Evolutionary conservation across 2,113 vertebrate genomes (phyloP).

Genomic region (Aphyosemion australe): DNA sequence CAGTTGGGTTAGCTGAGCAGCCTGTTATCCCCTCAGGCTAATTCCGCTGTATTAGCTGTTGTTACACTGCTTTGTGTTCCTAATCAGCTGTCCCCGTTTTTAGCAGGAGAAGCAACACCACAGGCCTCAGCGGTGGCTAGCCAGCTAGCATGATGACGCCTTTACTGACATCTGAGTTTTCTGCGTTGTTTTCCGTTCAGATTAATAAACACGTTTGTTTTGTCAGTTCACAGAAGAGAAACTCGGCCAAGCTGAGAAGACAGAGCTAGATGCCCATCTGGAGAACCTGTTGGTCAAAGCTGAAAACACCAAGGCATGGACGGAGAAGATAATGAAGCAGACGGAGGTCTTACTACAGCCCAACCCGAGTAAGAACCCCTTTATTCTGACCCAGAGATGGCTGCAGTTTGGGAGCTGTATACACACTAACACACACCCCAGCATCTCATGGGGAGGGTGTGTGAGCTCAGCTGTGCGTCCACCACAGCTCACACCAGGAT

Average conservation of each 20-base stretch:
- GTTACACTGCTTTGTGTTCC: too few relatives aligned
- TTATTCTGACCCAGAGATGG: too few relatives aligned
- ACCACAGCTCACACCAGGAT: slow-evolving; percentile 48
- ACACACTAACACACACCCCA: not conserved
- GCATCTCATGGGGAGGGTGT: slow-evolving; percentile 14
- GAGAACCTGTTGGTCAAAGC: slow-evolving; percentile 95
- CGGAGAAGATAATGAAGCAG: slow-evolving; percentile 96
- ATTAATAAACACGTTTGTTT: not conserved
- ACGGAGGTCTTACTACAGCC: slow-evolving; percentile 96
- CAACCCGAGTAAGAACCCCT: slow-evolving; percentile 90
- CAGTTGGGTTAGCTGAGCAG: slow-evolving; percentile 6
- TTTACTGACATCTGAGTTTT: too few relatives aligned
- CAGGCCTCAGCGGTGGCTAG: slow-evolving; percentile 40
- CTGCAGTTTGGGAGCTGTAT: too few relatives aligned
- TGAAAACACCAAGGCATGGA: slow-evolving; percentile 95
- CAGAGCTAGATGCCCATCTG: slow-evolving; percentile 96
- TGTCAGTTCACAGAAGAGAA: slow-evolving; percentile 98
- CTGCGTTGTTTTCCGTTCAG: too few relatives aligned
- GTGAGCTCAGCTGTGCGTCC: slow-evolving; percentile 56
- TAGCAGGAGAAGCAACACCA: not conserved
- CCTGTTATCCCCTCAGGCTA: not conserved
- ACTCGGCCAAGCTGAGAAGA: slow-evolving; percentile 96
- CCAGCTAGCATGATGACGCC: not conserved
- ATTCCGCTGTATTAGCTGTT: not conserved
- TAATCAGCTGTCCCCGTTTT: not conserved